Percentiles rank a stretch among this genome's conserved stretches.
Conservation (phyloP, 2,113 vertebrate species). For the Malaclemys terrapin region DNA sequence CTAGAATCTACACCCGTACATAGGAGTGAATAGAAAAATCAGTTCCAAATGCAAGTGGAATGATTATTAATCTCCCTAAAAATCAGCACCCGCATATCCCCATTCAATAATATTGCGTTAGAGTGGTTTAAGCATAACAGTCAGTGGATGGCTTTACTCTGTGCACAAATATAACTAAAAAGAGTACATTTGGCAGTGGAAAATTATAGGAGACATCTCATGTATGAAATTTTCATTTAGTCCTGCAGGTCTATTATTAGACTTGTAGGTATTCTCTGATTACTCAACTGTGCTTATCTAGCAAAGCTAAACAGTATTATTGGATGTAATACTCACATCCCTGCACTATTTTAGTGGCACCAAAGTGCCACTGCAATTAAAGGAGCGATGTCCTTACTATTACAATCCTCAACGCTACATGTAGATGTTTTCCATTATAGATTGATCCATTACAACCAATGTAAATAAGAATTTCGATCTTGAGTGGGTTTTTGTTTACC, state of each 20-base stretch:
- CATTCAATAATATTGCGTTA: neutral
- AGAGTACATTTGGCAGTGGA: neutral
- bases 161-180: neutral
- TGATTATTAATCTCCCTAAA: neutral
- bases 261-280: neutral
- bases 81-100: neutral
- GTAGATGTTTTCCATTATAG: neutral
- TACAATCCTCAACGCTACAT: no score
- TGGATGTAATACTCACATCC: neutral
- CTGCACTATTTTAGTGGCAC: neutral
- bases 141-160: neutral
- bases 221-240: neutral
- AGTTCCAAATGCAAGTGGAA: neutral
- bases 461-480: neutral
- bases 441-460: neutral
- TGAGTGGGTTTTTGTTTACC: neutral
- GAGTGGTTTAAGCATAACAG: neutral
- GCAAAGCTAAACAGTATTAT: neutral
- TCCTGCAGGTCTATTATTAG: neutral
- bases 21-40: neutral
- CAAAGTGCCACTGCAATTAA: neutral
- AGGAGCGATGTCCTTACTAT: neutral
- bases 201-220: neutral
- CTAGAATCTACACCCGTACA: neutral
- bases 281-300: neutral